phyloP scores from a whole-genome alignment of 1,140 invertebrate species.

The Oreohelix idahoensis region DNA sequence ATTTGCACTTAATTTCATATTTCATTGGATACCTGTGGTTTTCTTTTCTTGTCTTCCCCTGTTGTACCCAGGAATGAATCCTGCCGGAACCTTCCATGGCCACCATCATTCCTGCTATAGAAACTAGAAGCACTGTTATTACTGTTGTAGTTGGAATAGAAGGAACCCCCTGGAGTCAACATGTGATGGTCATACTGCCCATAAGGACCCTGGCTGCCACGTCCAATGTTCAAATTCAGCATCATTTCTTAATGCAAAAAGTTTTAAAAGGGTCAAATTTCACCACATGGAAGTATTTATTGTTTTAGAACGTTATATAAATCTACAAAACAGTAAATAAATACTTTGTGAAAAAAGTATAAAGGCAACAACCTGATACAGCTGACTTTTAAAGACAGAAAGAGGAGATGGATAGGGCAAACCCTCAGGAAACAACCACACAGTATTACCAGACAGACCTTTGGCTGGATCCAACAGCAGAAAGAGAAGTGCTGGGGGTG shows the following conservation, averaged over 20 bases:
- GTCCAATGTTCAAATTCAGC: slow-evolving; percentile 6
- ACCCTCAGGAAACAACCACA: no score
- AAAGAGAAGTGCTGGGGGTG: no score
- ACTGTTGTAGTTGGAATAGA: slow-evolving; percentile 1
- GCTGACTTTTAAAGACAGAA: no score
- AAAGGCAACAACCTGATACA: no score
- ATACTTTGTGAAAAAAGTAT: no score
- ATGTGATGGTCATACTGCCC: slow-evolving; percentile 2
- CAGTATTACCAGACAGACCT: no score
- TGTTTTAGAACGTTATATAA: no score
- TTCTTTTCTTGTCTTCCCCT: neutral
- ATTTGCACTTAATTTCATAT: neutral
- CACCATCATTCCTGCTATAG: slow-evolving; percentile 2
- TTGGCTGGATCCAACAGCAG: no score
- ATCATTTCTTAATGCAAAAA: slow-evolving; percentile 15
- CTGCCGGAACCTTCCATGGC: neutral
- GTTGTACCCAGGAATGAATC: neutral
- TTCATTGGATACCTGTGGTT: slow-evolving; percentile 2
- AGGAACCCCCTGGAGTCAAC: neutral
- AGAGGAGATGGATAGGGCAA: no score
- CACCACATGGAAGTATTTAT: no score
- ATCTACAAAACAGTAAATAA: no score
- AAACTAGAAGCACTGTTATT: neutral
- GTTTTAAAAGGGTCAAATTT: neutral
- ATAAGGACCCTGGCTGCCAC: neutral